These are phyloP conservation scores for Hemiprocne comata DNA, from an alignment of 2,113 vertebrate species.

Conservation along the genomic window DNA sequence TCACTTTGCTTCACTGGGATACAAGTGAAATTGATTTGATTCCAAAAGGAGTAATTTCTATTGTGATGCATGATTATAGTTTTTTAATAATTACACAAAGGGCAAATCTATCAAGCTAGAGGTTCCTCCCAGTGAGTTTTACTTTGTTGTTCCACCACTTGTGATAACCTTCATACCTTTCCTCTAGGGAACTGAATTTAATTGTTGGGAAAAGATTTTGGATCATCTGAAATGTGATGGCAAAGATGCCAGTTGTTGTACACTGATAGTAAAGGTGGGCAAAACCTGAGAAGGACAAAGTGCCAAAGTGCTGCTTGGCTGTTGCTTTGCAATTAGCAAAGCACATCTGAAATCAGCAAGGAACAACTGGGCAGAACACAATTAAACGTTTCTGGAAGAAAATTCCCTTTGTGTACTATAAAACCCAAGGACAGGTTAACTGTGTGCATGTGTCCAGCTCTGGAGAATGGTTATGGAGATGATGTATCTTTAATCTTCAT, in stretches of 20 bases:
- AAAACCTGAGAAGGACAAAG: neutral
- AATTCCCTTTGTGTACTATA: neutral
- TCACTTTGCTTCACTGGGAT: neutral
- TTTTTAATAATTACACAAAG: neutral
- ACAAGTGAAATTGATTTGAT: neutral
- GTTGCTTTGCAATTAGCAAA: neutral
- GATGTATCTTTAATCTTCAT: neutral
- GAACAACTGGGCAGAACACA: neutral
- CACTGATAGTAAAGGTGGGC: neutral
- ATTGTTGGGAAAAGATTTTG: neutral
- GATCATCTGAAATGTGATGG: neutral
- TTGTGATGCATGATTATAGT: neutral
- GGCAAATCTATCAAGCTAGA: neutral
- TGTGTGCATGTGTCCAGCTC: neutral
- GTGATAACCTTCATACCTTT: neutral
- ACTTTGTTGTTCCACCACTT: neutral
- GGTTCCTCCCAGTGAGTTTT: neutral
- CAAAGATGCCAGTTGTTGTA: neutral
- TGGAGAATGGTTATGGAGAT: neutral
- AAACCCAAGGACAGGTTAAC: neutral
- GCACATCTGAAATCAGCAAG: neutral
- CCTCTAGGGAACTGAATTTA: neutral
- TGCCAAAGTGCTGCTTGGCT: neutral
- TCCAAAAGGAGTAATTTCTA: neutral
- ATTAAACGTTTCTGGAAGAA: neutral